Percentiles rank a stretch among this genome's conserved stretches.
Evolutionary conservation across 1,140 invertebrate species (phyloP).

Genomic region (Neodiprion virginianus): DNA sequence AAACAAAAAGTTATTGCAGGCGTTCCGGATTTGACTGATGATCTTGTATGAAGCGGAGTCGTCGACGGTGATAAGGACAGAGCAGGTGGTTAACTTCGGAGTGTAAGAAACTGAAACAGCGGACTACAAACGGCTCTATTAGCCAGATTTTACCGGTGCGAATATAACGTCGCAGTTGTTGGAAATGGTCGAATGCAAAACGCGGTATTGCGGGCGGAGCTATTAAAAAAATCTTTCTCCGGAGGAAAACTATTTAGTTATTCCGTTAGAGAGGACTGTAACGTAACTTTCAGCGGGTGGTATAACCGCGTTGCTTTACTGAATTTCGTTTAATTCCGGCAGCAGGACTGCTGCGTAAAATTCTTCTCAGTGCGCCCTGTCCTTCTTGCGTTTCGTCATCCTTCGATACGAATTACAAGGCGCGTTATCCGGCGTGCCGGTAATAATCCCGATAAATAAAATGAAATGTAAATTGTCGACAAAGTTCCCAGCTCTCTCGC

Average conservation of each 20-base stretch:
- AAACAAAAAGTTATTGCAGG: no score
- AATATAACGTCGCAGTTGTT: slow-evolving; percentile 1
- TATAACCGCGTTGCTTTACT: not conserved
- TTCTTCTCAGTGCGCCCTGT: no score
- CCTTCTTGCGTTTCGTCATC: no score
- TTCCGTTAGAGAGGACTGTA: not conserved
- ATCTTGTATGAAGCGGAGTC: no score
- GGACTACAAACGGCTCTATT: not conserved
- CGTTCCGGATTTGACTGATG: no score
- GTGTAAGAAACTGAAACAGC: not conserved
- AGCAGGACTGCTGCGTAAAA: no score
- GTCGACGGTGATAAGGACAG: no score
- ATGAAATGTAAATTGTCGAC: slow-evolving; percentile 2
- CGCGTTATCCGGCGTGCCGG: not conserved
- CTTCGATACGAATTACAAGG: no score
- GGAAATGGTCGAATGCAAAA: not conserved
- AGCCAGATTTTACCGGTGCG: not conserved
- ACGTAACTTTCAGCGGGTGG: not conserved
- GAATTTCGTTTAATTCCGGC: no score
- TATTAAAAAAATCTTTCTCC: not conserved
- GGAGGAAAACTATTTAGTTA: not conserved
- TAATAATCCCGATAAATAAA: not conserved
- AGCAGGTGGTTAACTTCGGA: not conserved
- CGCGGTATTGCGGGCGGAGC: not conserved
- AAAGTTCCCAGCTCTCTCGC: not conserved